Conservation (phyloP, 2,113 vertebrate genomes). For the Hippolais icterina region DNA sequence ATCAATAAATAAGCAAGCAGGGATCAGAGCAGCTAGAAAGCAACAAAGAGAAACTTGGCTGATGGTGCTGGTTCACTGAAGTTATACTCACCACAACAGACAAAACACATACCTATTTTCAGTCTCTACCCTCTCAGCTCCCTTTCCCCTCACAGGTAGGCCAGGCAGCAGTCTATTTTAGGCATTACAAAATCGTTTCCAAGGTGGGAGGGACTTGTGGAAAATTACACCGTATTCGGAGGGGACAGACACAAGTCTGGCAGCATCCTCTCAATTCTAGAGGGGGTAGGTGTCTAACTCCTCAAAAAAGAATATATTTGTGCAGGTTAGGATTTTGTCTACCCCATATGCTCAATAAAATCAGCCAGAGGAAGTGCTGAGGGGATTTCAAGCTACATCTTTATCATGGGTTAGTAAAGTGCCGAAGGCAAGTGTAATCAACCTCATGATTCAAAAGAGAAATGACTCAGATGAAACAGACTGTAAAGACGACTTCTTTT, state of each 20-base stretch:
- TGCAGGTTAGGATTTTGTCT: neutral
- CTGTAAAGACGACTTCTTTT: slow-evolving; percentile 4
- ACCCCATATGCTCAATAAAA: neutral
- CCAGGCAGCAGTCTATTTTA: neutral
- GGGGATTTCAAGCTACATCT: slow-evolving; percentile 13
- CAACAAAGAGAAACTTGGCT: neutral
- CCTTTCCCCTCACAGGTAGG: neutral
- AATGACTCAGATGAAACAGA: slow-evolving; percentile 13
- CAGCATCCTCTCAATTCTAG: neutral
- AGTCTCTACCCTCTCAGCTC: neutral
- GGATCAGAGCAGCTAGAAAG: neutral
- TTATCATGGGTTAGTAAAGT: neutral
- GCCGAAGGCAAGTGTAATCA: neutral
- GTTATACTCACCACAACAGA: neutral
- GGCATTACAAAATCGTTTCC: neutral
- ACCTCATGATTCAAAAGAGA: slow-evolving; percentile 14
- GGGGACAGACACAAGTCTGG: neutral
- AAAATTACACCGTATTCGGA: neutral
- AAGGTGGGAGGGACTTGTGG: neutral
- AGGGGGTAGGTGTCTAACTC: neutral
- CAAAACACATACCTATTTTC: neutral
- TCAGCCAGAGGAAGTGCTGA: neutral
- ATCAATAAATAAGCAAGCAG: neutral
- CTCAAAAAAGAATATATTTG: neutral
- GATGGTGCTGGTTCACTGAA: neutral